Evolutionary conservation across 2,888 invertebrate genomes (phyloP).

Genomic region (Agelastica alni): DNA sequence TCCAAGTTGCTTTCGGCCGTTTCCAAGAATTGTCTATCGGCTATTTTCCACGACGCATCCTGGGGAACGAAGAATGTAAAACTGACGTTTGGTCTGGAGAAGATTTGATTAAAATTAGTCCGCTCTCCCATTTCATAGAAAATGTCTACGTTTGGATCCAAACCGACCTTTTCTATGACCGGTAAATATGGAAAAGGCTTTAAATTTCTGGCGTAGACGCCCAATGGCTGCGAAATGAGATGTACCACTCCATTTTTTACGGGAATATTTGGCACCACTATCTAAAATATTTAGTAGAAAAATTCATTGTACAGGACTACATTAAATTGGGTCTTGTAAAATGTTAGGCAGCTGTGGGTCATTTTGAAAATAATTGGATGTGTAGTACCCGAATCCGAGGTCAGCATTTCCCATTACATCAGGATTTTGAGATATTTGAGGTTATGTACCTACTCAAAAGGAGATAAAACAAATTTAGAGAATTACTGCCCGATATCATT

Average conservation of each 20-base stretch:
- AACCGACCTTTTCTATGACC: constrained; percentile 76
- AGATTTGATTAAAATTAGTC: constrained; percentile 75
- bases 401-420: too few relatives aligned
- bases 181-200: constrained; percentile 84
- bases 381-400: too few relatives aligned
- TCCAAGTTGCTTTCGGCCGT: constrained; percentile 64
- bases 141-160: constrained; percentile 81
- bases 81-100: constrained; percentile 63
- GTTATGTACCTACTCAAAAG: too few relatives aligned
- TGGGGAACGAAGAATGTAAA: constrained; percentile 90
- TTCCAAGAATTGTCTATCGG: constrained; percentile 30
- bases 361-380: too few relatives aligned
- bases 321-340: too few relatives aligned
- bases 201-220: constrained; percentile 82
- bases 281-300: too few relatives aligned
- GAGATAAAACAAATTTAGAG: neutral
- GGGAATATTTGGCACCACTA: constrained; percentile 85
- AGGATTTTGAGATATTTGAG: too few relatives aligned
- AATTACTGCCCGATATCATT: too few relatives aligned
- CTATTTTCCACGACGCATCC: constrained; percentile 80
- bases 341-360: too few relatives aligned
- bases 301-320: too few relatives aligned
- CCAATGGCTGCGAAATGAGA: constrained; percentile 84
- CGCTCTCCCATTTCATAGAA: constrained; percentile 75
- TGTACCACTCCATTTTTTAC: constrained; percentile 91